Base-by-base conservation (phyloP, 2,113 vertebrate species). In the Mustela lutreola region DNA sequence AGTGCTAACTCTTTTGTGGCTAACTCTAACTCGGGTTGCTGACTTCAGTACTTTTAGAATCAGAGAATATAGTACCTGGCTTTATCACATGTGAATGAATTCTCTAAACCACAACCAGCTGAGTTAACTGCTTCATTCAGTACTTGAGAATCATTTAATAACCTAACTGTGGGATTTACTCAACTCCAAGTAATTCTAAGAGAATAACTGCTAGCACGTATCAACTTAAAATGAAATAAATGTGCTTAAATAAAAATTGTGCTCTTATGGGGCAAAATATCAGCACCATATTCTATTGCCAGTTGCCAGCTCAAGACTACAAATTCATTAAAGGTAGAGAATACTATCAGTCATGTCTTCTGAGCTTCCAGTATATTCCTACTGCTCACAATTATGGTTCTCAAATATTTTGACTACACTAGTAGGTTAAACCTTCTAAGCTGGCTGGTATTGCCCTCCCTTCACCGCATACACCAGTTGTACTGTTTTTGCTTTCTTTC, bases 201-300 rank as follows among this genome's bases (percentile, higher is more conserved):
- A 60, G 31, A 80, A 26, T 80, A 80, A 62, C 62, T 92, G 39
- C 42, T 86, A 71, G 62, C 10, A 24, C 60, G 26, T 39, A 53
- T 86, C 63, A 70, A 33, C 80, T 86, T 95, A 86, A 86, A 91
- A 95, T 15, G 26, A 62, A 71, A 95, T 60, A 91, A 70, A 19
- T 24, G 63, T 62, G 14, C 39, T 85, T 91, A 76, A 86, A 80
- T 88, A 88, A 92, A 96, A 89, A 73, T 7, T 92, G 11, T 36
- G 11, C 24, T 88, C 21, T 56, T 22, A 36, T 48, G 24, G 39
- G 48, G 15, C 16, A 73, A 92, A 80, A 65, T 36, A 42, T 10
- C 26, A 92, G 39, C 56, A 82, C 56, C 8, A 18, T 45, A 45
- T 58, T 70, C 28, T 56, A 50, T 45, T 75, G 48, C 24, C 56